Evolutionary conservation across 2,797 vertebrate species (phyloP), one percentile per base, ranked within the genome.

Genomic region (Zenarchopterus dispar): DNA sequence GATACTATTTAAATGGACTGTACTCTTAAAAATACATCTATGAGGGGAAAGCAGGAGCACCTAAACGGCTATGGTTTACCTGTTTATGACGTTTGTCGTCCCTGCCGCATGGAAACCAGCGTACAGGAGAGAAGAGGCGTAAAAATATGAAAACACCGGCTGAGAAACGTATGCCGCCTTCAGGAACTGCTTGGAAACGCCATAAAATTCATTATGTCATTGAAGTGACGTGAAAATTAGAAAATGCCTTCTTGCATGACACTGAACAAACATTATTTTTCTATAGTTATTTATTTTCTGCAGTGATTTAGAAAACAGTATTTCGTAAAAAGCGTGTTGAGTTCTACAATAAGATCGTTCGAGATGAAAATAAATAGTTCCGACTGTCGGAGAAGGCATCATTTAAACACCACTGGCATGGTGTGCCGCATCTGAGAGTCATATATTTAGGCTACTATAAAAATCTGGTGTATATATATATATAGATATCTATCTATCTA

Each of bases 81-180:
- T 93, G 81, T 39, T 77, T 60, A 70, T 72, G 86, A 78, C 65
- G 78, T 73, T 74, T 74, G 83, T 71, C 71, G 85, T 80, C 77
- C 81, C 64, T 76, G 81, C 75, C 85, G 77, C 88, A 91, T 89
- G 78, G 82, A 89, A 58, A 70, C 51, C 77, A 56, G 68, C 67
- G 77, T 75, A 57, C 54, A 72, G 28, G 43, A 78, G 56, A 81
- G 41, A 62, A 85, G 67, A 66, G 78, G 82, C 82, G 87, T 75
- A 62, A 59, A 80, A 74, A 78, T 67, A 80, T 69, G 68, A 89
- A 83, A 84, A 85, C 82, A 88, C 88, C 81, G 77, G 88, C 83
- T 75, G 75, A 42, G 62, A 77, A 64, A 76, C 80, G 73, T 80
- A 74, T 75, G 84, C 0, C 1, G 78, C 79, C 1, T 90, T 90